Conservation (phyloP, 2,888 invertebrate genomes). For the Cremastinae sp. region DNA sequence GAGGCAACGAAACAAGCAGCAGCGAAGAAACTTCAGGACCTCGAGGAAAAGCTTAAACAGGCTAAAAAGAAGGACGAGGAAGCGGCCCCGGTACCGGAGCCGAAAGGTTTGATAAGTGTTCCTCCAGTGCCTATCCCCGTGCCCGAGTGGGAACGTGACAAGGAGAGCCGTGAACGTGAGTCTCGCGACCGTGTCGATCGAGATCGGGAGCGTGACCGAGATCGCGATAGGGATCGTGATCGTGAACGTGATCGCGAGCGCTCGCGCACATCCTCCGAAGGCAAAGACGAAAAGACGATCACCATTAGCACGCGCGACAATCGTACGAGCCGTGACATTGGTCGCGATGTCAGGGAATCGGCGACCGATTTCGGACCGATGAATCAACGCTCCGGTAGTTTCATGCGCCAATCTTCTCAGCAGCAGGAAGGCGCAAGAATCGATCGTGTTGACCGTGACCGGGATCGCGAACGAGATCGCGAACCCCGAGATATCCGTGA, state of each 20-base stretch:
- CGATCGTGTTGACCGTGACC: conserved; percentile 71
- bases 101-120: conserved; percentile 79
- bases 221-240: conserved; percentile 59
- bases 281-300: conserved; percentile 68
- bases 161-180: conserved; percentile 79
- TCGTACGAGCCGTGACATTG: conserved; percentile 47
- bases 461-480: conserved; percentile 78
- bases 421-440: conserved; percentile 60
- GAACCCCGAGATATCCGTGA: conserved; percentile 78
- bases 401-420: conserved; percentile 62
- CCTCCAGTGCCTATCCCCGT: conserved; percentile 81
- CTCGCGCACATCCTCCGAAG: conserved; percentile 78
- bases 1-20: conserved; percentile 84
- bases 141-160: conserved; percentile 82
- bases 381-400: conserved; percentile 64
- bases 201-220: conserved; percentile 31
- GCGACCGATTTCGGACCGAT: conserved; percentile 63
- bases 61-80: conserved; percentile 79
- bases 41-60: conserved; percentile 85
- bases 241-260: conserved; percentile 75
- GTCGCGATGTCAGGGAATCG: conserved; percentile 58
- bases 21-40: conserved; percentile 85
- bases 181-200: conserved; percentile 71
- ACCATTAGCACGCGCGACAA: conserved; percentile 61
- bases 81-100: conserved; percentile 69